phyloP scores from a whole-genome alignment of 2,888 invertebrate species.

The Theretra japonica region DNA sequence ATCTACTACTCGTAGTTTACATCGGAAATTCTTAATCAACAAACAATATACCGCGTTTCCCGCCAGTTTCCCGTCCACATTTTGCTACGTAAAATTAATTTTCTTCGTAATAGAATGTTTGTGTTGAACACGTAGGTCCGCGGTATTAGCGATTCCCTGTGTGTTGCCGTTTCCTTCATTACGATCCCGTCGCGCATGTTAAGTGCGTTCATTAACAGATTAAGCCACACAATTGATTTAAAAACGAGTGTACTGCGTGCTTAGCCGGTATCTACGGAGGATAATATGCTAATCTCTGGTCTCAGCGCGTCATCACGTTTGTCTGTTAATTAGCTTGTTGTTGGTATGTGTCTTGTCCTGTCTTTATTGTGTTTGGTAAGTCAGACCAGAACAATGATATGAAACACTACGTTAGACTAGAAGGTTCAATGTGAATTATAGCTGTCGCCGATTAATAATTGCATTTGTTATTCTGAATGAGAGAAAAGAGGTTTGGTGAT shows the following conservation, averaged over 20 bases:
- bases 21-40: background rate
- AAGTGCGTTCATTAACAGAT: slow-evolving; percentile 16
- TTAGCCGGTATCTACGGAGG: background rate
- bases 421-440: no score
- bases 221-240: slow-evolving; percentile 24
- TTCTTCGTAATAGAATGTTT: slow-evolving; percentile 54
- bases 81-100: slow-evolving; percentile 51
- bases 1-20: background rate
- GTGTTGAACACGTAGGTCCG: slow-evolving; percentile 21
- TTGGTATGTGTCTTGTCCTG: background rate
- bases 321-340: background rate
- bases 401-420: no score
- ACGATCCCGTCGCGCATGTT: slow-evolving; percentile 31
- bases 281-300: slow-evolving; percentile 1
- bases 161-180: slow-evolving; percentile 13
- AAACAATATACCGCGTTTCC: background rate
- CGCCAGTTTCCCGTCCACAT: background rate
- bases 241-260: slow-evolving; percentile 23
- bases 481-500: no score
- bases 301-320: background rate
- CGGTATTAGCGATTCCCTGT: slow-evolving; percentile 1
- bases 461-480: no score
- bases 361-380: no score
- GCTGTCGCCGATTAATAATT: no score
- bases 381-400: no score